Evolutionary conservation across 2,797 vertebrate genomes (phyloP).

Genomic region (Heteromormyrus szaboi): DNA sequence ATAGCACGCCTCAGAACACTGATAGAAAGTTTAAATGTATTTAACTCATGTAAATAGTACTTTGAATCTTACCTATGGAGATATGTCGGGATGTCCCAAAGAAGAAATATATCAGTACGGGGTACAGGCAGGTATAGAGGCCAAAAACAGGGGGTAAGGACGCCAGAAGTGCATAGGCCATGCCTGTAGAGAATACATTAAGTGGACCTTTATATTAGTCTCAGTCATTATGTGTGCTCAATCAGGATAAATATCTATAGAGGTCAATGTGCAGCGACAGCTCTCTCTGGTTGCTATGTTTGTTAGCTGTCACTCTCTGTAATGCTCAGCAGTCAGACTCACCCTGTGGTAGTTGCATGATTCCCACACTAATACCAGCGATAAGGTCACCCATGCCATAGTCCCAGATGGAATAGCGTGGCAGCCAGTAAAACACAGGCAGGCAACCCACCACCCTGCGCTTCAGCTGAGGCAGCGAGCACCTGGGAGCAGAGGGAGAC

Average conservation of each 20-base stretch:
- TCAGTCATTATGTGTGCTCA: background rate
- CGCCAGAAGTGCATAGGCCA: conserved; percentile 88
- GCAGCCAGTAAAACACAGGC: conserved; percentile 83
- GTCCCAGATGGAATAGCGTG: conserved; percentile 82
- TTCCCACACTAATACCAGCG: conserved; percentile 90
- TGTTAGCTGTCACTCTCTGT: background rate
- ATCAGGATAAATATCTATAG: background rate
- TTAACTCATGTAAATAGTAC: background rate
- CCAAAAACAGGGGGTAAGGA: conserved; percentile 85
- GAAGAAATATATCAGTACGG: conserved; percentile 82
- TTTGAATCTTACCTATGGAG: conserved; percentile 64
- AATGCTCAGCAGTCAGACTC: conserved; percentile 28
- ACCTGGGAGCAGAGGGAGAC: conserved; percentile 51
- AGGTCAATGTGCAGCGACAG: background rate
- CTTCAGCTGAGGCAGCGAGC: conserved; percentile 64
- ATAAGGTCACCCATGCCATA: conserved; percentile 82
- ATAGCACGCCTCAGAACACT: background rate
- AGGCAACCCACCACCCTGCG: conserved; percentile 60
- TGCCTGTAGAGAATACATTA: conserved; percentile 56
- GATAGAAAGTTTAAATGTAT: background rate
- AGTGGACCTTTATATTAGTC: background rate
- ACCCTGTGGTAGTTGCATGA: conserved; percentile 97
- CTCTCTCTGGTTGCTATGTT: background rate
- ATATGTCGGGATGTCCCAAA: conserved; percentile 93
- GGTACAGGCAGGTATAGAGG: conserved; percentile 89